Evolutionary conservation across 2,113 vertebrate species (phyloP), one percentile per base, ranked within the genome.

Genomic region (Prunella fulvescens): DNA sequence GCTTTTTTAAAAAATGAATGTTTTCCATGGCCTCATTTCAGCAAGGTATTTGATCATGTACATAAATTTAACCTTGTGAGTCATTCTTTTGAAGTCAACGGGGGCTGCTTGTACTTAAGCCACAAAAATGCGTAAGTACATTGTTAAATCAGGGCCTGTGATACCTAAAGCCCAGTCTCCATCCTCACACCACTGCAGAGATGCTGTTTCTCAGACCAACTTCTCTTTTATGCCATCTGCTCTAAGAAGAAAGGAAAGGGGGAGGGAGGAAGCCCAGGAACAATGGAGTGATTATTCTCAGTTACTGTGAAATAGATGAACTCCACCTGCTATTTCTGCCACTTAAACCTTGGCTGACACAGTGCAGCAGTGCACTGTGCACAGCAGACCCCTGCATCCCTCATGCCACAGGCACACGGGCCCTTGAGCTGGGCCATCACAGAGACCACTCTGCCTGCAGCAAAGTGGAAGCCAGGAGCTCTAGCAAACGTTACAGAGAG

Each of bases 41-140:
- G 82, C 67, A 74, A 93, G n/a, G 85, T 90, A 88, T 95, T 93
- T 96, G 94, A 92, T 94, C 90, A 94, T 92, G 79, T 93, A 81
- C 85, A 93, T 96, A 95, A 94, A 91, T 94, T 93, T 90, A 96
- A 93, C 82, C 76, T 93, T 88, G 60, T 97, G 94, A 97, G 90
- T 95, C 93, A 96, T 94, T 95, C 94, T 92, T 90, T 93, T 94
- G 92, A 96, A 93, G 90, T 95, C 88, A 86, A 7, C 14, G 28
- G 94, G 90, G 65, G 80, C 88, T 92, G 57, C 88, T 64, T 81
- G 85, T 90, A 86, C 94, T 88, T 90, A 51, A 96, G 88, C 67
- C 40, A 1, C 76, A 90, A 76, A 83, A 92, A 81, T 71, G 54
- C 13, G 0, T 83, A 92, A 93, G 85, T 71, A 40, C 85, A 82